phyloP scores from a whole-genome alignment of 2,797 vertebrate species.

The Pteropus rufus region DNA sequence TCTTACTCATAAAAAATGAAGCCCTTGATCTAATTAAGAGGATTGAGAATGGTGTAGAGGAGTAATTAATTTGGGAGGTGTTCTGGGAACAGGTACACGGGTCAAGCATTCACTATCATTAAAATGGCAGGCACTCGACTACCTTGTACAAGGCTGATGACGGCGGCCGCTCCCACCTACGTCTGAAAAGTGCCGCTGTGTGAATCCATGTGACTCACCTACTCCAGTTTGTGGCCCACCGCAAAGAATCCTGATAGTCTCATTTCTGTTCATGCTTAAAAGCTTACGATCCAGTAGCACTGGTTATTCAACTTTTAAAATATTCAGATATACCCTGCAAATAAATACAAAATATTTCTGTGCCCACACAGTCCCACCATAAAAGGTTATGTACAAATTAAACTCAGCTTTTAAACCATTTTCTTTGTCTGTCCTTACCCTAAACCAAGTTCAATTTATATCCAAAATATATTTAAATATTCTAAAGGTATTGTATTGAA shows the following conservation, averaged over 20 bases:
- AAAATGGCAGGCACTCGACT: not conserved
- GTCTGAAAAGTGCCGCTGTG: not conserved
- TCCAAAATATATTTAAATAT: slow-evolving; percentile 68
- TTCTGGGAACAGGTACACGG: not conserved
- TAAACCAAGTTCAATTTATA: slow-evolving; percentile 44
- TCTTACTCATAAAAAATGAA: not conserved
- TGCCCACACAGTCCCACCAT: not conserved
- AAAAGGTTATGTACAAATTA: not conserved
- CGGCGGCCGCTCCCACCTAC: not conserved
- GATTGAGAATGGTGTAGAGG: not conserved
- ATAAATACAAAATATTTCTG: not conserved
- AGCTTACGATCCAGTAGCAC: not conserved
- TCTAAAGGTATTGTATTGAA: not conserved
- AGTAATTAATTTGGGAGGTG: not conserved
- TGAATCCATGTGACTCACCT: not conserved
- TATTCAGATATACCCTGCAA: not conserved
- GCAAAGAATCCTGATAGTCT: not conserved
- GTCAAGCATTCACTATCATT: not conserved
- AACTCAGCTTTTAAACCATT: slow-evolving; percentile 3
- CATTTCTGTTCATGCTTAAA: not conserved
- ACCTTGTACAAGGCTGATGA: not conserved
- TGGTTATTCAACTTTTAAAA: not conserved
- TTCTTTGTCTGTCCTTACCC: slow-evolving; percentile 22
- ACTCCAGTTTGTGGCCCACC: not conserved
- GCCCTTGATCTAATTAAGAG: not conserved